These are phyloP conservation scores for Lathamus discolor DNA, from an alignment of 2,113 vertebrate genomes.

Conservation along the genomic window DNA sequence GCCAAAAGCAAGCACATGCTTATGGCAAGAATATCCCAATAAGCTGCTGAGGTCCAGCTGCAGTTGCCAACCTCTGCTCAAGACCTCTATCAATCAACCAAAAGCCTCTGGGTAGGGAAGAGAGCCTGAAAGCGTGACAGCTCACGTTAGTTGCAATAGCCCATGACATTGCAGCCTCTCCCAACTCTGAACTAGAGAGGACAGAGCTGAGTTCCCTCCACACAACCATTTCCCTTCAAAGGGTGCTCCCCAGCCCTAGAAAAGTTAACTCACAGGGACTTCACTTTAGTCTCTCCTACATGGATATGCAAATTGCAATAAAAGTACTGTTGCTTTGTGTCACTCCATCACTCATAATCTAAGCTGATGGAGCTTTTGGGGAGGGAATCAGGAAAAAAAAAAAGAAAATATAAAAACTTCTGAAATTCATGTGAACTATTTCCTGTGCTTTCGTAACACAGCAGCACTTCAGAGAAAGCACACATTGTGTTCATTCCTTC, in stretches of 20 bases:
- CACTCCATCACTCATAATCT: neutral
- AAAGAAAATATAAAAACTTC: neutral
- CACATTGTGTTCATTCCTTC: neutral
- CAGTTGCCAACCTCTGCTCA: neutral
- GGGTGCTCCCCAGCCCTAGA: neutral
- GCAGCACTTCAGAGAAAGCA: neutral
- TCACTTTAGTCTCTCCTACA: neutral
- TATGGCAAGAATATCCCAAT: neutral
- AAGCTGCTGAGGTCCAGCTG: neutral
- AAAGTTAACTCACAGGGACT: neutral
- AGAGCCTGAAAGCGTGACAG: neutral
- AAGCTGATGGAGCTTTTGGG: neutral
- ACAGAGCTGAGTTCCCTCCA: neutral
- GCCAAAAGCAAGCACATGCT: neutral
- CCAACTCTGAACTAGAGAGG: neutral
- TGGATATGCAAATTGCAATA: neutral
- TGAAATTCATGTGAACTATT: conserved; percentile 7
- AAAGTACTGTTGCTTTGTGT: neutral
- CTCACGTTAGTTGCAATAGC: neutral
- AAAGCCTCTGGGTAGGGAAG: neutral
- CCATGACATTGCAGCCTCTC: neutral
- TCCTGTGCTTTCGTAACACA: neutral
- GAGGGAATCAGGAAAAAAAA: neutral
- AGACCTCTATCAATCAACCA: neutral
- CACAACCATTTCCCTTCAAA: neutral